phyloP scores from a whole-genome alignment of 2,797 vertebrate genomes.

The Enteromius fasciolatus region DNA sequence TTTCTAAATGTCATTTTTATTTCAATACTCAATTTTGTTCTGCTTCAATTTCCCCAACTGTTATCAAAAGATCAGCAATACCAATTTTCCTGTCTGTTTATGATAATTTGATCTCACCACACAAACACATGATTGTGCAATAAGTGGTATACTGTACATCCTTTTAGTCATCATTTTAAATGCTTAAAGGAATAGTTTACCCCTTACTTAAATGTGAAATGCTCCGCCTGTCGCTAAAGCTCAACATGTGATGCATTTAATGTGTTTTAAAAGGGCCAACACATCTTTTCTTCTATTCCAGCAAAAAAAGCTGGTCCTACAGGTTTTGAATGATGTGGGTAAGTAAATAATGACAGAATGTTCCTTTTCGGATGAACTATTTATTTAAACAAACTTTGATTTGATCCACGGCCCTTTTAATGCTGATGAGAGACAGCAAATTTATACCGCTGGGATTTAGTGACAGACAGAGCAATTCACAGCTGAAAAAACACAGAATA shows the following conservation, averaged over 20 bases:
- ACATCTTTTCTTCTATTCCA: conserved; percentile 1
- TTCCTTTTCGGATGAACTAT: conserved; percentile 6
- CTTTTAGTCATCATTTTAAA: conserved; percentile 29
- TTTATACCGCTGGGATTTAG: not conserved
- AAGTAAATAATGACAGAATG: conserved; percentile 19
- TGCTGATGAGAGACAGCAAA: conserved; percentile 10
- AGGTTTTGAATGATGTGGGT: not conserved
- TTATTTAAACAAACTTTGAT: conserved; percentile 23
- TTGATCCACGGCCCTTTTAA: conserved; percentile 7
- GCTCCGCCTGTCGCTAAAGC: not conserved
- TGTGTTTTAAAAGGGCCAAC: not conserved
- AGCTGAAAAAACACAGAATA: conserved; percentile 41
- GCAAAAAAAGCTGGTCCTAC: not conserved
- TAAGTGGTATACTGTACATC: not conserved
- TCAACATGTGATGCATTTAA: not conserved
- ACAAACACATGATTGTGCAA: conserved; percentile 5
- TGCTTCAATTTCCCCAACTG: not conserved
- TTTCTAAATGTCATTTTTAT: conserved; percentile 37
- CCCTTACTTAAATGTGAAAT: conserved; percentile 6
- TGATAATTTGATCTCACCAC: conserved; percentile 13
- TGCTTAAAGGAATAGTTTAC: conserved; percentile 13
- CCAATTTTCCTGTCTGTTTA: conserved; percentile 21
- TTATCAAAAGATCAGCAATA: conserved; percentile 43
- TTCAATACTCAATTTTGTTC: not conserved
- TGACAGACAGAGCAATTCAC: conserved; percentile 16